phyloP scores from a whole-genome alignment of 2,797 vertebrate genomes.

The Sebastes paucispinis region DNA sequence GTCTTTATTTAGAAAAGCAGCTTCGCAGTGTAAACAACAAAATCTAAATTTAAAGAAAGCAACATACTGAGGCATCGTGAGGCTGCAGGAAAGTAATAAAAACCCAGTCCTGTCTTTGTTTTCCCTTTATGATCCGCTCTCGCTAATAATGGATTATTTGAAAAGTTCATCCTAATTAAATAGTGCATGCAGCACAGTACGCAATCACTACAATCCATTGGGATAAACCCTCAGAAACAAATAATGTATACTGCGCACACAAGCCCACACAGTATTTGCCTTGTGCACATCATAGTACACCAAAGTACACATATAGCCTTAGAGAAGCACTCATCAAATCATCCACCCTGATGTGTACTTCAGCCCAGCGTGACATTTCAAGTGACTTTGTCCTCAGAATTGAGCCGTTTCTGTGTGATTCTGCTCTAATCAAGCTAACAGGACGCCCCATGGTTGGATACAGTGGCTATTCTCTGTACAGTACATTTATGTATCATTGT shows the following conservation, averaged over 20 bases:
- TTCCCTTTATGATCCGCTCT: slow-evolving; percentile 51
- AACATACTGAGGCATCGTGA: slow-evolving; percentile 3
- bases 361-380: slow-evolving; percentile 49
- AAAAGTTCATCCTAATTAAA: slow-evolving; percentile 75
- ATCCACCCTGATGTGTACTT: background rate
- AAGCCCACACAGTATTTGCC: background rate
- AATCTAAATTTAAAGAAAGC: slow-evolving; percentile 44
- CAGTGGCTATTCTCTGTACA: background rate
- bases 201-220: slow-evolving; percentile 43
- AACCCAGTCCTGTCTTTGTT: slow-evolving; percentile 47
- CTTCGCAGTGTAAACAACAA: slow-evolving; percentile 45
- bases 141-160: slow-evolving; percentile 68
- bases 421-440: slow-evolving; percentile 11
- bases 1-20: slow-evolving; percentile 49
- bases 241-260: slow-evolving; percentile 11
- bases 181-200: slow-evolving; percentile 32
- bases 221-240: slow-evolving; percentile 49
- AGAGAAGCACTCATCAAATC: slow-evolving; percentile 32
- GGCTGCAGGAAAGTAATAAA: slow-evolving; percentile 43
- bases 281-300: background rate
- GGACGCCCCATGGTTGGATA: background rate
- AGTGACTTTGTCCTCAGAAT: slow-evolving; percentile 45
- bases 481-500: background rate
- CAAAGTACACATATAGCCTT: background rate
- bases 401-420: slow-evolving; percentile 41